Evolutionary conservation across 2,113 vertebrate genomes (phyloP).

Genomic region (Zapus hudsonius): DNA sequence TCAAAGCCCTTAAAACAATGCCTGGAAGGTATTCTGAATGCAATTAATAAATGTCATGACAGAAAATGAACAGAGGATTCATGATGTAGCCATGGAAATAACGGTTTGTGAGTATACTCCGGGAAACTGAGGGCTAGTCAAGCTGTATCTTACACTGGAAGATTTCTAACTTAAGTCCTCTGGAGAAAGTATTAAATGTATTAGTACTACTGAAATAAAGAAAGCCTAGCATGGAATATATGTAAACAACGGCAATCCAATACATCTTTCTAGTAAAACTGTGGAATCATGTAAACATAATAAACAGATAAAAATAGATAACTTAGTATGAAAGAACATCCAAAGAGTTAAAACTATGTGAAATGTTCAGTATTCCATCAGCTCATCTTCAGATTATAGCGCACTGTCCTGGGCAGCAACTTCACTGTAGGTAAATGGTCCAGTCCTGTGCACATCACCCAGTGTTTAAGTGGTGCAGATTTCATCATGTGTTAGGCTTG

Average conservation of each 20-base stretch:
- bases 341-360: neutral
- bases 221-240: neutral
- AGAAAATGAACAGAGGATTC: neutral
- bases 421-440: neutral
- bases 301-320: neutral
- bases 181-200: neutral
- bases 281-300: neutral
- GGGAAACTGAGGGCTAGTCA: fast-evolving
- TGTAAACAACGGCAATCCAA: neutral
- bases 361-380: neutral
- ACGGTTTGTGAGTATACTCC: neutral
- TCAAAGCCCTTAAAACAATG: neutral
- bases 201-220: neutral
- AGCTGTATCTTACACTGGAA: neutral
- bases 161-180: neutral
- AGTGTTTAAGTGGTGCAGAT: neutral
- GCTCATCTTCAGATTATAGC: fast-evolving
- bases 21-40: neutral
- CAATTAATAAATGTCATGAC: neutral
- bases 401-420: neutral
- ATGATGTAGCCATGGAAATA: neutral
- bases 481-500: neutral
- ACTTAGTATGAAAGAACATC: neutral
- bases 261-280: neutral
- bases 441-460: neutral